A percentile compares a stretch with the other conserved stretches of the same genome.
Conservation (phyloP, 2,888 invertebrate genomes). For the Aleiodes alternator region DNA sequence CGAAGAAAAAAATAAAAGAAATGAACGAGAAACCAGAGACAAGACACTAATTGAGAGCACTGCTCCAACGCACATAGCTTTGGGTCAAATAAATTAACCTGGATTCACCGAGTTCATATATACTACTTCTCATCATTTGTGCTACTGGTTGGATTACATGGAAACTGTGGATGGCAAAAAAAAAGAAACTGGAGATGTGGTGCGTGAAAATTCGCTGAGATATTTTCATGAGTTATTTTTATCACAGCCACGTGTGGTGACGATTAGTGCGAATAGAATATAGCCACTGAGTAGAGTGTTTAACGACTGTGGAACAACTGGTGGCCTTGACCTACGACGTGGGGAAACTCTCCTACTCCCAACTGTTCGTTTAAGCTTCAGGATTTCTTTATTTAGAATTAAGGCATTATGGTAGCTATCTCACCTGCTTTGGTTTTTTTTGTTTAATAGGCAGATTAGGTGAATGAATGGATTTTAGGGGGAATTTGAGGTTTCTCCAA, state of each 20-base stretch:
- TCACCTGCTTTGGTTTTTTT: too few species aligned
- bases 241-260: slow-evolving; percentile 36
- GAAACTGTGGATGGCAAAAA: neutral
- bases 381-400: slow-evolving; percentile 20
- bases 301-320: slow-evolving; percentile 32
- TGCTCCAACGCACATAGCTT: slow-evolving; percentile 51
- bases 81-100: slow-evolving; percentile 73
- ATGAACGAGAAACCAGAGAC: slow-evolving; percentile 21
- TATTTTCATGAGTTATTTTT: slow-evolving; percentile 40
- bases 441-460: too few species aligned
- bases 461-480: too few species aligned
- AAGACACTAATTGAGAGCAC: slow-evolving; percentile 48
- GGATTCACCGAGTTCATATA: slow-evolving; percentile 25
- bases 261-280: slow-evolving; percentile 41
- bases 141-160: neutral
- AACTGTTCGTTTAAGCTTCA: neutral
- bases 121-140: slow-evolving; percentile 15
- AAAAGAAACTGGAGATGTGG: neutral
- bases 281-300: slow-evolving; percentile 23
- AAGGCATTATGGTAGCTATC: too few species aligned
- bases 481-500: too few species aligned
- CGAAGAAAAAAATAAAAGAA: neutral
- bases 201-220: slow-evolving; percentile 6
- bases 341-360: neutral
- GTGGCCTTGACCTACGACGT: slow-evolving; percentile 43